Percentiles rank a stretch among this genome's conserved stretches.
Conservation (phyloP, 2,113 vertebrate genomes). For the Bufo gargarizans region DNA sequence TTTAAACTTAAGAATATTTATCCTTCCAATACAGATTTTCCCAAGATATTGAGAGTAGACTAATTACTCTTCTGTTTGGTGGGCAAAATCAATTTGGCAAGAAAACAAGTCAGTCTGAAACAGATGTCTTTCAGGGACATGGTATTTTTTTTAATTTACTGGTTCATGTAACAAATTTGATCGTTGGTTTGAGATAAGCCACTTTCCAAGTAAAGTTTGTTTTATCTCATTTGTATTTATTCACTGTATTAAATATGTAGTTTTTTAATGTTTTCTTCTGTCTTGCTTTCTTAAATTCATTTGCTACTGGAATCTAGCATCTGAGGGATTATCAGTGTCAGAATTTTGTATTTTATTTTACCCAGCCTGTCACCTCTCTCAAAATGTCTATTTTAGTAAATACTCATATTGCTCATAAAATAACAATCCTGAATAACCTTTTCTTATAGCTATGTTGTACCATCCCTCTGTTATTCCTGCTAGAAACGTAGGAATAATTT, state of each 20-base stretch:
- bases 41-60: conserved; percentile 6
- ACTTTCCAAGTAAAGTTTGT: conserved; percentile 11
- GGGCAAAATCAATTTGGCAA: conserved; percentile 33
- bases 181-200: background rate
- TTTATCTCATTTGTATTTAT: background rate
- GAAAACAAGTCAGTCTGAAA: conserved; percentile 30
- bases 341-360: too few relatives aligned
- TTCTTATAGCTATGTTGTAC: too few relatives aligned
- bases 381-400: too few relatives aligned
- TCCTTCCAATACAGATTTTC: background rate
- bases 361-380: too few relatives aligned
- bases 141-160: conserved; percentile 17
- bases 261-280: background rate
- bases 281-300: too few relatives aligned
- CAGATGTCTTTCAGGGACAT: conserved; percentile 41
- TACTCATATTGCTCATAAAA: too few relatives aligned
- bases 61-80: conserved; percentile 40
- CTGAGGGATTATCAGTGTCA: too few relatives aligned
- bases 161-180: conserved; percentile 38
- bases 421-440: too few relatives aligned
- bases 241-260: background rate
- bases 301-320: too few relatives aligned
- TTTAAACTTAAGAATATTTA: background rate
- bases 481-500: too few relatives aligned
- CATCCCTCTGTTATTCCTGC: too few relatives aligned